Base-by-base conservation (phyloP, 2,113 vertebrate genomes). In the Noturus placidus region DNA sequence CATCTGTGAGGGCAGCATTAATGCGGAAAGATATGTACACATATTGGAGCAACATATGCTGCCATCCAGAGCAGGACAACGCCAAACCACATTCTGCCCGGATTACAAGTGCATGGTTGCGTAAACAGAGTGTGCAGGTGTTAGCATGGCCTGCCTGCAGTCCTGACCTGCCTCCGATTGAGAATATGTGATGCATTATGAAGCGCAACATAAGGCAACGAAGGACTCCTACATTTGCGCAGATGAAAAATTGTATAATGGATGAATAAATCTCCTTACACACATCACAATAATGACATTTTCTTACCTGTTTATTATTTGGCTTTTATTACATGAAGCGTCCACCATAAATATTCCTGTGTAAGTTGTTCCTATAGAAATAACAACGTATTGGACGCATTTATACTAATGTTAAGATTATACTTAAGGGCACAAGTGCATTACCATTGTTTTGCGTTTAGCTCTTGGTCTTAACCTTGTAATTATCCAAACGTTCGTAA, bases 401-500 rank as follows among this genome's bases (percentile, higher is more conserved):
- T 74, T 22, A 42, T 22, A 22, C 11, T 42, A 20, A 22, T 42
- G 2, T 72, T 35, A 17, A 35, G 10, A 30, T n/a, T 20, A 38
- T 72, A 72, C 30, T 70, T 8, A 89, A 89, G 84, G 93, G 94
- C 94, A 38, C 91, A 10, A 42, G 69, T 10, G 17, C 33, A 91
- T 88, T 93, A 90, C 95, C 96, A 94, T 95, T 96, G 96, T 93
- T 94, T 91, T 0, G 90, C 93, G 95, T 94, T 93, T 93, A 90
- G 93, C 93, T 95, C 95, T 93, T 95, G 91, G 95, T 95, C 95
- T 95, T 96, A 96, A 95, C 93, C 92, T 89, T 92, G 94, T 95
- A 94, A 95, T 96, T 96, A 96, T 95, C 94, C 95, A 93, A 91
- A 91, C 89, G 93, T 94, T 96, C 94, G 96, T 96, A 96, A 95